These are phyloP conservation scores for Aurelia sp. DNA, from an alignment of 30 jellyfish, hydroid and myxozoan genomes.

Conservation along the genomic window DNA sequence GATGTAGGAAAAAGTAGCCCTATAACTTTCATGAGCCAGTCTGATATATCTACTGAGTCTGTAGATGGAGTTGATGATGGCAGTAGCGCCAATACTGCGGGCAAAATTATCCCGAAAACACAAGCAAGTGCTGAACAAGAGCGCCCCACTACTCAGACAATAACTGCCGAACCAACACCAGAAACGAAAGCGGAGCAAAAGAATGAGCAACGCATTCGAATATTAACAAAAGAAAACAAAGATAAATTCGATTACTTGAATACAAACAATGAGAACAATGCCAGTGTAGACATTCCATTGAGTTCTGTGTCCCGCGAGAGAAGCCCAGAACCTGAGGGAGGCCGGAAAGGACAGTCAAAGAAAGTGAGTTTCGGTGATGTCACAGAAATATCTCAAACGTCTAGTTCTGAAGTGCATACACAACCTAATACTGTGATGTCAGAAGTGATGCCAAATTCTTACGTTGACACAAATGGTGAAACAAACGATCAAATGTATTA, in stretches of 20 bases:
- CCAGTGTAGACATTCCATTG: background rate
- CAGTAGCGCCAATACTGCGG: background rate
- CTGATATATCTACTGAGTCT: slow-evolving; percentile 26
- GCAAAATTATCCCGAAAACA: too few species aligned
- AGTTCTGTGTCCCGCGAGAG: slow-evolving; percentile 31
- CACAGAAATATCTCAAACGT: slow-evolving; percentile 27
- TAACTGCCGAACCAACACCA: background rate
- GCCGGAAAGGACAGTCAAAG: slow-evolving; percentile 22
- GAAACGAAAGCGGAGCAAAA: slow-evolving; percentile 40
- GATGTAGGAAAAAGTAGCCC: slow-evolving; percentile 6
- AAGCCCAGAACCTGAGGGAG: slow-evolving; percentile 62
- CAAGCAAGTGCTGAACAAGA: too few species aligned
- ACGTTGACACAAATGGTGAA: slow-evolving; percentile 48
- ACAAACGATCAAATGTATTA: slow-evolving; percentile 11
- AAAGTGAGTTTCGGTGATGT: slow-evolving; percentile 75
- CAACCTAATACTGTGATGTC: background rate
- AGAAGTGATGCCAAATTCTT: slow-evolving; percentile 10
- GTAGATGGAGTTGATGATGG: slow-evolving; percentile 4
- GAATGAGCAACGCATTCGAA: slow-evolving; percentile 53
- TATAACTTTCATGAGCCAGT: slow-evolving; percentile 47
- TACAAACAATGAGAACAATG: slow-evolving; percentile 17
- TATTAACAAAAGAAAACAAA: slow-evolving; percentile 50
- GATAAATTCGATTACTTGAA: slow-evolving; percentile 31
- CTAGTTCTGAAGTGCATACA: background rate
- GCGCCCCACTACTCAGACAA: too few species aligned